These are phyloP conservation scores for Microctonus aethiopoides DNA, from an alignment of 2,888 invertebrate species.

Conservation along the genomic window DNA sequence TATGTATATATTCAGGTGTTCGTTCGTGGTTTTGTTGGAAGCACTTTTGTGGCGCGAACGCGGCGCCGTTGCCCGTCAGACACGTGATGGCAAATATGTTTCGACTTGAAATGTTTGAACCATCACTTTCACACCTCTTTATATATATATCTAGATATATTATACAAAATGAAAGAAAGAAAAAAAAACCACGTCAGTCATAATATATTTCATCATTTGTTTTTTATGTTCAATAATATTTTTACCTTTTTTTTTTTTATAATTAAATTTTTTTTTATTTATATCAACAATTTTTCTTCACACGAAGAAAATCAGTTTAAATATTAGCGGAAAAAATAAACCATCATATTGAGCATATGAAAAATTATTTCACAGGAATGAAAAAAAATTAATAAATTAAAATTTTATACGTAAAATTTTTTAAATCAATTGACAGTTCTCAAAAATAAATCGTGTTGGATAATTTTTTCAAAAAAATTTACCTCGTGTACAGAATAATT, in stretches of 20 bases:
- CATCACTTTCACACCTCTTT: not conserved
- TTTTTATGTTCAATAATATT: no score
- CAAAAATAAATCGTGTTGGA: no score
- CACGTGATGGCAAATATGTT: constrained; percentile 40
- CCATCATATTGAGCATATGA: no score
- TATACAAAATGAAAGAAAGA: not conserved
- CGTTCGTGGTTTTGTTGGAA: constrained; percentile 42
- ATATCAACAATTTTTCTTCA: not conserved
- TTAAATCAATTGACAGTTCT: no score
- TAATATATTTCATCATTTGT: no score
- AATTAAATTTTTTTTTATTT: not conserved
- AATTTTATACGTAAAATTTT: no score
- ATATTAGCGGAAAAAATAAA: no score
- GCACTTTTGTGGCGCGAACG: not conserved
- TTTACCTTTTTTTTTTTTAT: no score
- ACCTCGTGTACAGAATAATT: not conserved
- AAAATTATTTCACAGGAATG: no score
- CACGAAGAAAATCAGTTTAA: not conserved
- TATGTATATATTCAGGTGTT: constrained; percentile 41
- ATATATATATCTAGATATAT: not conserved
- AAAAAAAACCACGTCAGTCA: no score
- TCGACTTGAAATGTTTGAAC: not conserved
- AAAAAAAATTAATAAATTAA: no score
- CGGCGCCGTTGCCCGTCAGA: constrained; percentile 32
- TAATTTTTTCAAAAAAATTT: not conserved